Evolutionary conservation across 2,113 vertebrate genomes (phyloP), one percentile per base, ranked within the genome.

Genomic region (Orycteropus afer): DNA sequence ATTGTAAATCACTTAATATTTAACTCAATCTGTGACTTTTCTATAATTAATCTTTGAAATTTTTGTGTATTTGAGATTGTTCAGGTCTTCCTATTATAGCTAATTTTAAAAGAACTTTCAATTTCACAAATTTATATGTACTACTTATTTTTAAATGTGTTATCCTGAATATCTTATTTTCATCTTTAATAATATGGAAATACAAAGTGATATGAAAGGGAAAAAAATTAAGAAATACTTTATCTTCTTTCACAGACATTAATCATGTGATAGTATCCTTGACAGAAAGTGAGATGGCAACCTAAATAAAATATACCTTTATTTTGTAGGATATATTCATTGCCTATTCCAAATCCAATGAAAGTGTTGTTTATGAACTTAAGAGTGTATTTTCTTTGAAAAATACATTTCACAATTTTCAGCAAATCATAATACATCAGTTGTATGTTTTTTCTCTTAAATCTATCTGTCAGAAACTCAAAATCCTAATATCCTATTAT

Each of bases 1-100:
- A 73, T 81, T 87, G 32, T 92, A 88, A 90, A 14, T 71, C 37
- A 89, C 57, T 74, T 79, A 88, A 92, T 91, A 37, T 65, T 73
- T 76, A 87, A 74, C 37, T 83, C 49, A 76, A 25, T 25, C 32
- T 69, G 27, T 89, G 34, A 53, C 57, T 57, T 78, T 12, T 51
- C 17, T 80, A 1, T 49, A 74, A 79, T 67, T 89, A 23, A 65
- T 49, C 42, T 65, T 69, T 80, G 34, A 34, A 2, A 71, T 34
- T 29, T 47, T 94, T 32, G 81, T 67, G 5, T 91, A 29, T 92
- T 86, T 57, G 49, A 76, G 71, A 63, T 34, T 78, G 3, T 77
- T 90, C 18, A 14, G 10, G 2, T 49, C 34, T 85, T 92, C 15
- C 13, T 51, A 7, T n/a, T 67, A 37, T 57, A 65, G 12, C 6